These are phyloP conservation scores for Agrotis puta DNA, from an alignment of 2,888 invertebrate genomes.

Conservation along the genomic window DNA sequence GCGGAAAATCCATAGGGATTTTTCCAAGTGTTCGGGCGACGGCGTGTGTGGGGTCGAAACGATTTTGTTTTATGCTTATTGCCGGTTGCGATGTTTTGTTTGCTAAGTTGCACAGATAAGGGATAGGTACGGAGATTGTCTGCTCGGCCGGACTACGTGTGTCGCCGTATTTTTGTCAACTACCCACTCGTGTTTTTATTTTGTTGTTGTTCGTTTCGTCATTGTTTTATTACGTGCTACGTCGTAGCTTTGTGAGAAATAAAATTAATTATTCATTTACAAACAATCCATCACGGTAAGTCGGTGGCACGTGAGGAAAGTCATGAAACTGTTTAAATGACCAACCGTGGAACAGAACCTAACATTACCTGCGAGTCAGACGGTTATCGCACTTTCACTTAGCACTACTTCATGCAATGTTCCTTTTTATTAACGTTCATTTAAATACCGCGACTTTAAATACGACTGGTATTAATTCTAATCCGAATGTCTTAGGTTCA, in stretches of 20 bases:
- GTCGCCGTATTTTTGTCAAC: constrained; percentile 67
- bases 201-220: constrained; percentile 54
- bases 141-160: constrained; percentile 77
- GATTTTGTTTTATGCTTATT: constrained; percentile 91
- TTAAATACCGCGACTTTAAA: constrained; percentile 61
- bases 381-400: constrained; percentile 75
- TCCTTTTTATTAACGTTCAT: constrained; percentile 64
- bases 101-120: constrained; percentile 89
- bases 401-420: constrained; percentile 69
- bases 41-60: constrained; percentile 90
- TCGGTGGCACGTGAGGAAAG: constrained; percentile 67
- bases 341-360: constrained; percentile 58
- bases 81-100: constrained; percentile 89
- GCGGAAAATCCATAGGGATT: constrained; percentile 91
- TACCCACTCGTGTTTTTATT: constrained; percentile 64
- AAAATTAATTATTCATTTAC: constrained; percentile 67
- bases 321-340: constrained; percentile 68
- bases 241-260: constrained; percentile 57
- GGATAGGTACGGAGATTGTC: constrained; percentile 83
- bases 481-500: constrained; percentile 58
- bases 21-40: constrained; percentile 90
- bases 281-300: constrained; percentile 67
- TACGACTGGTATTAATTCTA: constrained; percentile 56
- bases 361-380: constrained; percentile 60
- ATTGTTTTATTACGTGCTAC: constrained; percentile 65